phyloP scores from a whole-genome alignment of 1,140 invertebrate genomes.

The Sipha flava region DNA sequence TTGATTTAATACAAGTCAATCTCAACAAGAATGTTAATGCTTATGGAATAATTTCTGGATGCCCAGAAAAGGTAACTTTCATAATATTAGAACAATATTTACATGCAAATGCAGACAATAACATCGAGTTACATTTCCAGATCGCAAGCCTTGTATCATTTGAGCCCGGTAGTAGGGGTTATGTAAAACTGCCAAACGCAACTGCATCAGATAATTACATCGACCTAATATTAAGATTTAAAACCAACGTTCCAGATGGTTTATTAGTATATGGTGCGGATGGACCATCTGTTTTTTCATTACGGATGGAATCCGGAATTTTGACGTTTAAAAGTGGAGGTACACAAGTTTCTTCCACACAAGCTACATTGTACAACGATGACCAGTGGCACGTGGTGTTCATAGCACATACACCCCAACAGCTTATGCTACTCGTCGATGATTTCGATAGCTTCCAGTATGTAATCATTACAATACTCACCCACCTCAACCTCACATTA shows the following conservation, averaged over 20 bases:
- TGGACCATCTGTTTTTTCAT: conserved; percentile 52
- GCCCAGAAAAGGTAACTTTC: conserved; percentile 63
- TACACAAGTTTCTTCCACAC: conserved; percentile 50
- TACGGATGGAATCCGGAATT: conserved; percentile 60
- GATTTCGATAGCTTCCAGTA: conserved; percentile 63
- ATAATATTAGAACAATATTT: neutral
- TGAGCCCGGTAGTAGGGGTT: conserved; percentile 52
- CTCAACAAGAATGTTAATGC: conserved; percentile 62
- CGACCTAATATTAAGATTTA: conserved; percentile 82
- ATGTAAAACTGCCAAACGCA: conserved; percentile 49
- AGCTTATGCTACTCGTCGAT: conserved; percentile 59
- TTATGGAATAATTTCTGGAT: conserved; percentile 73
- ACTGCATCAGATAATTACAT: conserved; percentile 47
- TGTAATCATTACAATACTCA: conserved; percentile 39
- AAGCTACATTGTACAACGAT: conserved; percentile 66
- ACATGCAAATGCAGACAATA: neutral
- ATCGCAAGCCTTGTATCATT: conserved; percentile 54
- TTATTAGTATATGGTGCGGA: conserved; percentile 67
- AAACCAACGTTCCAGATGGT: conserved; percentile 65
- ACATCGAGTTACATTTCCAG: conserved; percentile 40
- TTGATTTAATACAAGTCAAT: conserved; percentile 66
- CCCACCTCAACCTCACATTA: too few species aligned
- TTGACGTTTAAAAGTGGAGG: conserved; percentile 62
- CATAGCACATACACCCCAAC: conserved; percentile 57
- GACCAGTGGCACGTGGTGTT: conserved; percentile 88